A percentile compares a stretch with the other conserved stretches of the same genome.
These are phyloP conservation scores for Himantopus leucocephalus DNA, from an alignment of 2,113 vertebrate species.

Conservation along the genomic window DNA sequence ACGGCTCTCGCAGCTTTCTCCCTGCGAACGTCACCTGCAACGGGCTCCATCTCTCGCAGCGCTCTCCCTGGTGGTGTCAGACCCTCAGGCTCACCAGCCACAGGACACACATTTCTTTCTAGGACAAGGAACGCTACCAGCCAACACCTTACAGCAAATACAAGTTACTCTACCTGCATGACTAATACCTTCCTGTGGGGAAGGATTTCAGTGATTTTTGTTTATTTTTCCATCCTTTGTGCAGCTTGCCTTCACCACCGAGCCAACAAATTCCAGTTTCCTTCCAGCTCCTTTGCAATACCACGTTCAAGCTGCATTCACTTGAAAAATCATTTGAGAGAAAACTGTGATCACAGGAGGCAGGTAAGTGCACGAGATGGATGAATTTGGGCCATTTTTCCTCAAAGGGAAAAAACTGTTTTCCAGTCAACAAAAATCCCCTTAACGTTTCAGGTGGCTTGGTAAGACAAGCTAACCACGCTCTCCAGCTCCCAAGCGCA, in stretches of 20 bases:
- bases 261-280: background rate
- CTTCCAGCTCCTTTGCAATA: background rate
- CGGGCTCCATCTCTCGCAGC: fast-evolving
- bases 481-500: background rate
- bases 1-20: fast-evolving
- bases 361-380: background rate
- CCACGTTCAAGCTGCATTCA: background rate
- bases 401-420: background rate
- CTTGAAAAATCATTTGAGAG: background rate
- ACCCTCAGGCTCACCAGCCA: background rate
- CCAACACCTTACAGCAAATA: background rate
- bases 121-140: background rate
- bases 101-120: background rate
- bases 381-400: background rate
- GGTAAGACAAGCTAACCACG: background rate
- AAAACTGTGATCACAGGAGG: background rate
- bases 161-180: background rate
- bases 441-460: fast-evolving
- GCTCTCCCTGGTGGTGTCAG: background rate
- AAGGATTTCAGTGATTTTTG: background rate
- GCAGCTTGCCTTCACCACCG: background rate
- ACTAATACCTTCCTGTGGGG: background rate
- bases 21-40: fast-evolving
- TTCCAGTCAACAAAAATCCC: background rate
- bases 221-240: background rate